phyloP scores from a whole-genome alignment of 1,140 invertebrate species.

The Drosophila ananassae region DNA sequence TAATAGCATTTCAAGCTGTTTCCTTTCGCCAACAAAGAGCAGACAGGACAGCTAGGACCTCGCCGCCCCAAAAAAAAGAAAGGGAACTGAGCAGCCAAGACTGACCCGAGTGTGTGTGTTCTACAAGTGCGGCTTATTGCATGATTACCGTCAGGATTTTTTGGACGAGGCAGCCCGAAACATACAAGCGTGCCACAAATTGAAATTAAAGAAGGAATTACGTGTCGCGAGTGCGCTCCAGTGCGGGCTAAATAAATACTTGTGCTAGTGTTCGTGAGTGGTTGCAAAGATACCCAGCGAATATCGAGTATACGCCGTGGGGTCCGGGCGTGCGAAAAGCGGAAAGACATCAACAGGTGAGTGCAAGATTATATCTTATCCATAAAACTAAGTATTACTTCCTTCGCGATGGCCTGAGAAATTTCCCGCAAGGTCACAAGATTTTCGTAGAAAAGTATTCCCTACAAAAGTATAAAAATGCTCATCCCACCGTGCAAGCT shows the following conservation, averaged over 20 bases:
- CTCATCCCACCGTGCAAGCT: no score
- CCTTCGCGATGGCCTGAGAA: no score
- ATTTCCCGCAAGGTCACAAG: no score
- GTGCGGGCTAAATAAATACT: conserved; percentile 31
- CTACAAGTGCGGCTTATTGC: conserved; percentile 72
- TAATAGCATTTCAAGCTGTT: conserved; percentile 82
- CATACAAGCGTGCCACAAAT: conserved; percentile 64
- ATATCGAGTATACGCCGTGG: conserved; percentile 51
- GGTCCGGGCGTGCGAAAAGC: background rate
- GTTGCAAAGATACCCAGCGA: conserved; percentile 18
- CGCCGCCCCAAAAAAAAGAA: conserved; percentile 3
- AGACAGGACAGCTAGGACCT: conserved; percentile 6
- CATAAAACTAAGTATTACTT: background rate
- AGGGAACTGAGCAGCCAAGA: background rate
- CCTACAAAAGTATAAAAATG: no score
- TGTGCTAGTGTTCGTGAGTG: conserved; percentile 22
- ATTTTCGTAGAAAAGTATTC: no score
- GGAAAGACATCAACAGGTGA: conserved; percentile 53
- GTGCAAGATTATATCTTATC: conserved; percentile 13
- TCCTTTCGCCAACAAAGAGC: conserved; percentile 48
- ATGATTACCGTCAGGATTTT: conserved; percentile 59
- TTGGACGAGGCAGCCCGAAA: conserved; percentile 44
- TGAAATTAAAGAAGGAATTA: conserved; percentile 69
- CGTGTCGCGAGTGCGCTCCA: conserved; percentile 54
- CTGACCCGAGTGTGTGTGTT: conserved; percentile 35